Conservation (phyloP, 2,797 vertebrate genomes). For the Gallinago stenura region DNA sequence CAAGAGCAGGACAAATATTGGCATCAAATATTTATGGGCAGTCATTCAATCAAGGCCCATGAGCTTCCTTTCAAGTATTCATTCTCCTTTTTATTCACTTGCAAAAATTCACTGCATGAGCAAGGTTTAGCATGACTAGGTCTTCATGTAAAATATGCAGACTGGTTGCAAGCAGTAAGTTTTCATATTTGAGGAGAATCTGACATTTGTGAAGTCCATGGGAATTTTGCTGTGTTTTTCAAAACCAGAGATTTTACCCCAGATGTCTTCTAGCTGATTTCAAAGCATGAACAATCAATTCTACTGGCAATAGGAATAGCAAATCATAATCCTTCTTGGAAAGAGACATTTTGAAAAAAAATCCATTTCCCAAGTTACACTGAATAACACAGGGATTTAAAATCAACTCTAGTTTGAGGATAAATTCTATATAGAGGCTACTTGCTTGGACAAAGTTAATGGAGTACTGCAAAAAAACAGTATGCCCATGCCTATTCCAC, state of each 20-base stretch:
- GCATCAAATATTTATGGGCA: slow-evolving; percentile 65
- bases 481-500: not conserved
- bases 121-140: not conserved
- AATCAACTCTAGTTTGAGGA: not conserved
- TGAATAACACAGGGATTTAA: slow-evolving; percentile 1
- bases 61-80: slow-evolving; percentile 24
- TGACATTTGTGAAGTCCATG: not conserved
- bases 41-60: slow-evolving; percentile 43
- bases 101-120: not conserved
- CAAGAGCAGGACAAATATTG: slow-evolving; percentile 54
- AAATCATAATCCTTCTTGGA: not conserved
- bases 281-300: slow-evolving; percentile 26
- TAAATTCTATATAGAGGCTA: not conserved
- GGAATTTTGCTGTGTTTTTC: not conserved
- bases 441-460: not conserved
- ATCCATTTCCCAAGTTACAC: slow-evolving; percentile 5
- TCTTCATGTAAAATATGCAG: not conserved
- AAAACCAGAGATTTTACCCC: not conserved
- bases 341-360: not conserved
- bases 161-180: not conserved
- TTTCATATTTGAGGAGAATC: not conserved
- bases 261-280: not conserved
- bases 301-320: not conserved
- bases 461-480: not conserved
- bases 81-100: slow-evolving; percentile 25